Percentiles rank a stretch among this genome's conserved stretches.
Evolutionary conservation across 2,113 vertebrate genomes (phyloP).

Genomic region (Limnothrissa miodon): DNA sequence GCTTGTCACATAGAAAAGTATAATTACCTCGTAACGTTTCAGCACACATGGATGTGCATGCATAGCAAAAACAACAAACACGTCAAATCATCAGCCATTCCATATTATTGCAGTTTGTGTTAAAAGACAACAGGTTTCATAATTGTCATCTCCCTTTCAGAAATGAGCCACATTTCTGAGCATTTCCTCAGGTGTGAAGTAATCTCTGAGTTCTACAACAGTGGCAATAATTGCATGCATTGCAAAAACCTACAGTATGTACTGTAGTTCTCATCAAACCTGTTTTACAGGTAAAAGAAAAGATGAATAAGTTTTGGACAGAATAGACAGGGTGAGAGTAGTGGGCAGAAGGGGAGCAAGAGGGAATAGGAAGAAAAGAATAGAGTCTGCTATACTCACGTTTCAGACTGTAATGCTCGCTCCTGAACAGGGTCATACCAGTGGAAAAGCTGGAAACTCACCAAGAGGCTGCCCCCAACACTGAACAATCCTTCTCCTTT

Average conservation of each 20-base stretch:
- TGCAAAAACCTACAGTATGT: not conserved
- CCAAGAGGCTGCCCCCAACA: conserved; percentile 6
- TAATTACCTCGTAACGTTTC: not conserved
- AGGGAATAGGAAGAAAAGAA: not conserved
- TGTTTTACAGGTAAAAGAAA: not conserved
- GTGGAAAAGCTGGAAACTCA: conserved; percentile 1
- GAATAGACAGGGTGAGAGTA: not conserved
- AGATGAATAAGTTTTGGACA: not conserved
- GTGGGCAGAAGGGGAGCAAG: not conserved
- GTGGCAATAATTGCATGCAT: not conserved
- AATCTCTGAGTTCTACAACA: not conserved
- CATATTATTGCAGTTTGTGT: not conserved
- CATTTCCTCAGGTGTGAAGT: not conserved
- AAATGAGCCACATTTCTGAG: not conserved
- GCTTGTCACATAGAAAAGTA: not conserved
- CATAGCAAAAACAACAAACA: not conserved
- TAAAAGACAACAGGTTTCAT: not conserved
- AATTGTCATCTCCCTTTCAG: not conserved
- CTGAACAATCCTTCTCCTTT: not conserved
- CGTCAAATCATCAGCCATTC: not conserved
- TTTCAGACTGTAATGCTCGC: conserved; percentile 29
- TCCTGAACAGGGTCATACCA: conserved; percentile 32
- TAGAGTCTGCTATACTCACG: conserved; percentile 25
- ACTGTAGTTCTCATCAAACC: not conserved
- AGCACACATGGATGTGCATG: not conserved